Conservation (phyloP, 53 echinoderm and acorn worm genomes). For the Holothuria scabra region DNA sequence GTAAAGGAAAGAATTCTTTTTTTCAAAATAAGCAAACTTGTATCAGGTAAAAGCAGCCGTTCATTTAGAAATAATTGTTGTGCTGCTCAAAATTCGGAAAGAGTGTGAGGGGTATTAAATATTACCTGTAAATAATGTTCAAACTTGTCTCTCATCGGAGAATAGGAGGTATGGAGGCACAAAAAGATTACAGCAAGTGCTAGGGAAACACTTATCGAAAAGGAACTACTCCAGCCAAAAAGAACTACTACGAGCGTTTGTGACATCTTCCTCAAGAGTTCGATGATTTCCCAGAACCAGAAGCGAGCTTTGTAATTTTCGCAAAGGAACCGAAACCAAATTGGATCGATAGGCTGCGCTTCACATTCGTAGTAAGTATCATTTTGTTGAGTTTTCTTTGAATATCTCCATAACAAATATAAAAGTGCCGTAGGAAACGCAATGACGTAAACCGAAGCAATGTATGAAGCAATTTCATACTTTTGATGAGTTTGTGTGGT, state of each 20-base stretch:
- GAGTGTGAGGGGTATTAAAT: no score
- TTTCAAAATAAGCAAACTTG: no score
- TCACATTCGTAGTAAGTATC: no score
- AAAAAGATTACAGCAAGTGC: constrained; percentile 10
- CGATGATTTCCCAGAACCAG: constrained; percentile 37
- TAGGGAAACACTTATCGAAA: background rate
- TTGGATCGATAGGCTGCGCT: background rate
- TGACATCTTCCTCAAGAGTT: constrained; percentile 14
- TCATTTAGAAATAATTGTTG: no score
- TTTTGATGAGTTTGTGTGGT: background rate
- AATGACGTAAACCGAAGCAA: constrained; percentile 17
- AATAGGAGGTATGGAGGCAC: background rate
- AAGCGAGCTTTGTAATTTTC: constrained; percentile 27
- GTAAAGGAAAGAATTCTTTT: no score
- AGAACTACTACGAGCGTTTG: background rate
- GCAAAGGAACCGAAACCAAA: background rate
- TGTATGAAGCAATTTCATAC: background rate
- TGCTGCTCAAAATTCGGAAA: no score
- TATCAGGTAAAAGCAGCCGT: no score
- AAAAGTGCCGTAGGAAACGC: background rate
- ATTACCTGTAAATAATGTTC: constrained; percentile 44
- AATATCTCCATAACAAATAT: background rate
- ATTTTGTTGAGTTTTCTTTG: background rate
- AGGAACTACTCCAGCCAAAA: constrained; percentile 27
- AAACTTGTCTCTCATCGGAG: constrained; percentile 12